Evolutionary conservation across 2,113 vertebrate genomes (phyloP), one percentile per base, ranked within the genome.

Genomic region (Cyprinodon variegatus): DNA sequence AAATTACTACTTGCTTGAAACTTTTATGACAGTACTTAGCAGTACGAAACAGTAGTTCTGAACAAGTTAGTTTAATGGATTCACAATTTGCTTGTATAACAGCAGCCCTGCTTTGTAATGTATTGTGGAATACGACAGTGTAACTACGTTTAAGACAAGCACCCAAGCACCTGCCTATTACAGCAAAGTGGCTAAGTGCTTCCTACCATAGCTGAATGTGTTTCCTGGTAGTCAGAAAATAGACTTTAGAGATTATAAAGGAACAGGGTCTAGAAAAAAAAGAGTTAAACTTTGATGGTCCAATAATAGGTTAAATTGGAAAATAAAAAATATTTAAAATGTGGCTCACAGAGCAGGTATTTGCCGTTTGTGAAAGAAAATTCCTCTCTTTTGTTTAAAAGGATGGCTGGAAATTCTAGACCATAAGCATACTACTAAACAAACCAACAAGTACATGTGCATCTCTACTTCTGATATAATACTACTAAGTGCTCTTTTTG

Each of bases 151-250:
- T 82, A 89, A 86, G 82, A 79, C 50, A 60, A 66, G 81, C 13
- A 6, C 75, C 74, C 50, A 60, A 66, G 81, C 13, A 6, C 75
- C 74, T 69, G n/a, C 77, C 81, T 83, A 73, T 88, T 81, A 83
- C 80, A 63, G 83, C 81, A 83, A 83, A 90, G 85, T 81, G 81
- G 83, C 79, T 89, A 86, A 91, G 86, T 90, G 88, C 82, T 87
- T 79, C 81, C 81, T 77, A 73, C 86, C 72, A 85, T 83, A 76
- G 78, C 73, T 77, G 40, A 79, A 83, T 69, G 73, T 22, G 59
- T 60, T 66, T 53, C 70, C 36, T 29, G 68, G 12, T 70, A 70
- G 74, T 78, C 87, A 64, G 53, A 68, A 20, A 20, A 72, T 61
- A 68, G 68, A 67, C 80, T 69, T 74, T 67, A 68, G 77, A 72